phyloP scores from a whole-genome alignment of 2,888 invertebrate species.

The Agrochola macilenta region DNA sequence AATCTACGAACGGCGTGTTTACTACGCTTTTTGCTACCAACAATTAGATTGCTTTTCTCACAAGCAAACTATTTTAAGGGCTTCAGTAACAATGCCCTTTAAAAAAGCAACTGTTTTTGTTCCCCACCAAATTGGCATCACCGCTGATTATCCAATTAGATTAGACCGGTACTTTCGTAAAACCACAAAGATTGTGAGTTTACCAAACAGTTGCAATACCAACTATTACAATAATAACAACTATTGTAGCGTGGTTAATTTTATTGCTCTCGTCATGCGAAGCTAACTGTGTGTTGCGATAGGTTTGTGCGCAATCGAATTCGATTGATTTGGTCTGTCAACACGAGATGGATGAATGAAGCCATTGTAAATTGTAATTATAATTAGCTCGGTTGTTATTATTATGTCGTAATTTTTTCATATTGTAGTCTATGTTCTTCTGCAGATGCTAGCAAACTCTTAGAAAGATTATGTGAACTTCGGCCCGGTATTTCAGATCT shows the following conservation, averaged over 20 bases:
- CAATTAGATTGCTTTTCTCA: constrained; percentile 25
- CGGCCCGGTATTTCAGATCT: background rate
- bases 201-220: constrained; percentile 60
- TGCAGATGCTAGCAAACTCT: background rate
- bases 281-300: constrained; percentile 56
- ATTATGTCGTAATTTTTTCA: background rate
- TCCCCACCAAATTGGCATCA: constrained; percentile 41
- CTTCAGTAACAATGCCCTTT: constrained; percentile 30
- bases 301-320: constrained; percentile 56
- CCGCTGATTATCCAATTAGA: constrained; percentile 58
- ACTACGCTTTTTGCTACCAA: constrained; percentile 8
- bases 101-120: constrained; percentile 14
- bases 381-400: background rate
- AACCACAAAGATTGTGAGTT: constrained; percentile 59
- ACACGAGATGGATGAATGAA: constrained; percentile 38
- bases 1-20: background rate
- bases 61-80: constrained; percentile 4
- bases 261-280: constrained; percentile 69
- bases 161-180: constrained; percentile 42
- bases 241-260: constrained; percentile 60
- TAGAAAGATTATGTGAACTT: background rate
- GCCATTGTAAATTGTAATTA: constrained; percentile 15
- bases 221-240: constrained; percentile 44
- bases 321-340: constrained; percentile 43
- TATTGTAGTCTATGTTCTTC: background rate